Evolutionary conservation across 2,113 vertebrate species (phyloP), one percentile per base, ranked within the genome.

Genomic region (Scopus umbretta): DNA sequence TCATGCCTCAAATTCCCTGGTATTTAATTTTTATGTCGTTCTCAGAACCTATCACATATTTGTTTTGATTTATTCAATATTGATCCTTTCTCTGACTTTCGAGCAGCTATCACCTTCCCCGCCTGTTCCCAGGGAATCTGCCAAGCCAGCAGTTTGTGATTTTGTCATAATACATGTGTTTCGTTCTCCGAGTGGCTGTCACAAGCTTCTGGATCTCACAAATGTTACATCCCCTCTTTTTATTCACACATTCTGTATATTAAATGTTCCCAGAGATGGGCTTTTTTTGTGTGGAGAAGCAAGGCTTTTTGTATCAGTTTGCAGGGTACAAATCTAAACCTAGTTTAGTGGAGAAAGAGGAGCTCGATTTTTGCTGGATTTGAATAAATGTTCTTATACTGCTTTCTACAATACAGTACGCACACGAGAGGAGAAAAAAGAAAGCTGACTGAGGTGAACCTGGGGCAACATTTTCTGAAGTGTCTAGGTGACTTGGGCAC

Each of bases 41-140:
- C 43, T 80, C 96, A 97, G 93, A 98, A 98, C 97, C 94, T 96
- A 97, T 96, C 97, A 95, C 98, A 98, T 98, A 98, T 98, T 98
- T 98, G 98, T 98, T 98, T 97, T 98, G 98, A 98, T 97, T 96
- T 98, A 98, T 98, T 97, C 97, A 98, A 98, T 98, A 98, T 94
- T 97, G 97, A 94, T 96, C 92, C 94, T 95, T 98, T 97, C 97
- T 97, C 97, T 97, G 97, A 98, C 98, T 98, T 98, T 96, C 83
- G 52, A 97, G 95, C 95, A 95, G 95, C 97, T 97, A 94, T 98
- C 97, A 97, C 97, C 97, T 98, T 98, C 97, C 93, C 96, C 73
- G 45, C 96, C 97, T 97, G 92, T 96, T 97, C 96, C 71, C 82
- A 96, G 94, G 93, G 95, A 98, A 97, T 96, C 88, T 98, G 98